Conservation (phyloP, 1,140 invertebrate genomes). For the Lerema accius region DNA sequence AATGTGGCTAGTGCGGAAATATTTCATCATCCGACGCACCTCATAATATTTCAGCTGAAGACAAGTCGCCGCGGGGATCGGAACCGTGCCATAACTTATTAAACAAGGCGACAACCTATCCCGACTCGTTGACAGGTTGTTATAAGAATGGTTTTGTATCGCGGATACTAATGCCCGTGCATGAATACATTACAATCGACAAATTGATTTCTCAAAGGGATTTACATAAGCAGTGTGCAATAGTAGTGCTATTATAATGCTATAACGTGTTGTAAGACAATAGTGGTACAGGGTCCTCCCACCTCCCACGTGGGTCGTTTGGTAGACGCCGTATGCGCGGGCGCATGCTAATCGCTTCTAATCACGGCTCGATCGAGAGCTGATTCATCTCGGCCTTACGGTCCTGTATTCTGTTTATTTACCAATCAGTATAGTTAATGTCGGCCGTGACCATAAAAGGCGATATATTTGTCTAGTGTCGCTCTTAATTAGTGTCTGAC, state of each 20-base stretch:
- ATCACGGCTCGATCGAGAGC: conserved; percentile 75
- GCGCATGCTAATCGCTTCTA: conserved; percentile 78
- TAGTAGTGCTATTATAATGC: conserved; percentile 69
- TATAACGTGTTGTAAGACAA: conserved; percentile 76
- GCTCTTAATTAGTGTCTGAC: conserved; percentile 75
- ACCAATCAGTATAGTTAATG: conserved; percentile 75
- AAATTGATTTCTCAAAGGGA: conserved; percentile 75
- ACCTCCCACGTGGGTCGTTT: conserved; percentile 67
- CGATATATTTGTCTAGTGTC: conserved; percentile 78
- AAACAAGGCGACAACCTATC: conserved; percentile 38
- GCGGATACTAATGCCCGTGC: conserved; percentile 53
- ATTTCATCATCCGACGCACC: conserved; percentile 39
- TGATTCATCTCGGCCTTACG: conserved; percentile 70
- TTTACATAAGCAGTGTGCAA: conserved; percentile 77
- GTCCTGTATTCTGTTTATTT: conserved; percentile 74
- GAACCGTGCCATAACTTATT: conserved; percentile 36
- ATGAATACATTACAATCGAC: conserved; percentile 66
- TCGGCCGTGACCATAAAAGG: conserved; percentile 73
- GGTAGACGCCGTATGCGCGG: conserved; percentile 48
- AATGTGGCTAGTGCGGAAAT: conserved; percentile 37
- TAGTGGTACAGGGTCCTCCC: conserved; percentile 61
- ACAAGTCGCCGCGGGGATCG: conserved; percentile 42
- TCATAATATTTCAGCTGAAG: conserved; percentile 43
- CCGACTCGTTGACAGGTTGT: conserved; percentile 48
- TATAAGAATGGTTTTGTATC: conserved; percentile 16